Conservation (phyloP, 1,140 invertebrate genomes). For the Zaprionus lachaisei region DNA sequence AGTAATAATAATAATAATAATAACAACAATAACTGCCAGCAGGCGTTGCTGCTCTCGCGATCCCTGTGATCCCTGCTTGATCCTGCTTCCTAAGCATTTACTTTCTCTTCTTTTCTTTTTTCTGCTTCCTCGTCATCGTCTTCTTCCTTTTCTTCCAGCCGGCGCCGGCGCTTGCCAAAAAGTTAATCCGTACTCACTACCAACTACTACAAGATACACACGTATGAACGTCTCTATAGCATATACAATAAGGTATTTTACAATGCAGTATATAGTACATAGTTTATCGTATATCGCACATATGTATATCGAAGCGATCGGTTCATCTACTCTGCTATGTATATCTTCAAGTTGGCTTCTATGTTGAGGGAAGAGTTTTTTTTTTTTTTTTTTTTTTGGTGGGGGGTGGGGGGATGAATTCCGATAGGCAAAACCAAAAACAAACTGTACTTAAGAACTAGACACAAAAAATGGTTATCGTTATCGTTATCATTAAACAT, state of each 20-base stretch:
- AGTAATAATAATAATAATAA: constrained; percentile 40
- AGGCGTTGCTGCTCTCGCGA: constrained; percentile 47
- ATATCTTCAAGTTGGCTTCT: constrained; percentile 64
- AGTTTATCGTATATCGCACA: constrained; percentile 34
- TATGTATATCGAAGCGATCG: constrained; percentile 35
- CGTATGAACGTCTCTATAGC: constrained; percentile 17
- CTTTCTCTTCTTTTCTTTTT: not conserved
- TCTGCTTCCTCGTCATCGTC: not conserved
- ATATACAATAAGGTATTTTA: constrained; percentile 31
- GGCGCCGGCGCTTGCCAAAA: constrained; percentile 76
- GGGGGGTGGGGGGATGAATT: constrained; percentile 19
- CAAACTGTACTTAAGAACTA: constrained; percentile 37
- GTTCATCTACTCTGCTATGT: constrained; percentile 46
- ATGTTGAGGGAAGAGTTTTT: not conserved
- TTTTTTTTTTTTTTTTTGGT: too few relatives aligned
- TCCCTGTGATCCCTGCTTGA: constrained; percentile 48
- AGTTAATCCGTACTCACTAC: constrained; percentile 38
- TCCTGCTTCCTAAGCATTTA: constrained; percentile 13
- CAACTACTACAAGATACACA: constrained; percentile 55
- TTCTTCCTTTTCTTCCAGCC: constrained; percentile 27
- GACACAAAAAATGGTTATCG: constrained; percentile 56
- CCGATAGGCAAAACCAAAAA: constrained; percentile 29
- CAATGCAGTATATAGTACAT: constrained; percentile 8
- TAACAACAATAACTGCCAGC: constrained; percentile 77
- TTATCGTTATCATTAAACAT: constrained; percentile 63